These are phyloP conservation scores for Arge pagana DNA, from an alignment of 2,888 invertebrate genomes.

Conservation along the genomic window DNA sequence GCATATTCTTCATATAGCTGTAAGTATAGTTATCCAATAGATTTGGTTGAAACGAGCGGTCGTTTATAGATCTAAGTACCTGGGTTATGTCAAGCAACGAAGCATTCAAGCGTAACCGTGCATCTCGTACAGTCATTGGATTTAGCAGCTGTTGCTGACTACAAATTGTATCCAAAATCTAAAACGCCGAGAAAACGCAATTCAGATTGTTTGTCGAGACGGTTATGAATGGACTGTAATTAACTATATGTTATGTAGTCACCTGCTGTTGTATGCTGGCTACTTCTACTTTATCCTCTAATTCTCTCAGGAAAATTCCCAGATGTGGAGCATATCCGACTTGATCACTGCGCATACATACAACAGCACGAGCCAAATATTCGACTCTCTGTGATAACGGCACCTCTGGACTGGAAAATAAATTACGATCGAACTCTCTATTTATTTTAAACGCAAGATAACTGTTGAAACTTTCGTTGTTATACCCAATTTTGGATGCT, in stretches of 20 bases:
- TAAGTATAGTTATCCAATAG: conserved; percentile 27
- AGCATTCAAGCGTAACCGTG: conserved; percentile 75
- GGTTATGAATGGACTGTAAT: background rate
- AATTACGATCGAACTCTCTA: conserved; percentile 14
- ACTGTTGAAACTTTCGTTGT: conserved; percentile 11
- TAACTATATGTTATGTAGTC: background rate
- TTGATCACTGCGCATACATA: conserved; percentile 91
- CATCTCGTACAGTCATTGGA: conserved; percentile 57
- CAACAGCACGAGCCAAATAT: conserved; percentile 90
- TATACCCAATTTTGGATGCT: conserved; percentile 74
- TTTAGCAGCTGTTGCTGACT: conserved; percentile 54
- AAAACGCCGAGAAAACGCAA: conserved; percentile 18
- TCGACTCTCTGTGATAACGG: conserved; percentile 81
- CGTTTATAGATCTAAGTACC: conserved; percentile 55
- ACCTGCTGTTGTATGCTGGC: conserved; percentile 77
- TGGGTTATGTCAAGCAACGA: conserved; percentile 86
- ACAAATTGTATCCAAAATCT: conserved; percentile 70
- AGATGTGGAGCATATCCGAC: conserved; percentile 73
- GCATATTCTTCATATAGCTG: conserved; percentile 91
- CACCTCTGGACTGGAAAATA: conserved; percentile 69
- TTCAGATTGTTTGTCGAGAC: too few species aligned
- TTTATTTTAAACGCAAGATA: background rate
- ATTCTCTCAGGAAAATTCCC: conserved; percentile 81
- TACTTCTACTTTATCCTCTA: conserved; percentile 93
- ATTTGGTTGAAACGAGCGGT: background rate